These are phyloP conservation scores for Cephus spinipes DNA, from an alignment of 2,888 invertebrate species.

Conservation along the genomic window DNA sequence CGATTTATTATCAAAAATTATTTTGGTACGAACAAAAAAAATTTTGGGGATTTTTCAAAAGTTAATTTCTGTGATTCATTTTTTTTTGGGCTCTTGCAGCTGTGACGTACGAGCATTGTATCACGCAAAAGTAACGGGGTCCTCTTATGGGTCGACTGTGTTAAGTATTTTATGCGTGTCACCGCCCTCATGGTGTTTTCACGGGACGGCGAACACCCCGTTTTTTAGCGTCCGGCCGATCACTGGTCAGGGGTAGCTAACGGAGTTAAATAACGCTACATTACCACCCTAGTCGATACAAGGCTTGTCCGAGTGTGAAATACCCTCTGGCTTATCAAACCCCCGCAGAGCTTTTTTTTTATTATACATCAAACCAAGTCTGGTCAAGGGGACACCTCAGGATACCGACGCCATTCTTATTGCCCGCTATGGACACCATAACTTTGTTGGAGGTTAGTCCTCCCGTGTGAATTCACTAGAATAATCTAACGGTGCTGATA, in stretches of 20 bases:
- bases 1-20: not conserved
- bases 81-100: not conserved
- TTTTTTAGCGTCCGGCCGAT: slow-evolving; percentile 38
- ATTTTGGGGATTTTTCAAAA: not conserved
- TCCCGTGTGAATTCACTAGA: not conserved
- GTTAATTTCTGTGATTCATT: not conserved
- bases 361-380: slow-evolving; percentile 40
- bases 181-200: slow-evolving; percentile 63
- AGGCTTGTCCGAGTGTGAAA: slow-evolving; percentile 65
- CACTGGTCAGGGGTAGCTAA: slow-evolving; percentile 43
- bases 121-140: not conserved
- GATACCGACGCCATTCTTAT: slow-evolving; percentile 11
- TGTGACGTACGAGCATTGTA: not conserved
- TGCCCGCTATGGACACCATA: slow-evolving; percentile 2
- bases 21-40: not conserved
- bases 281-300: slow-evolving; percentile 59
- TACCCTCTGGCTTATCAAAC: slow-evolving; percentile 64
- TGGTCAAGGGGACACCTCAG: slow-evolving; percentile 8
- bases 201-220: slow-evolving; percentile 63
- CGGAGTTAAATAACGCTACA: slow-evolving; percentile 66
- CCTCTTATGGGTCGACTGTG: not conserved
- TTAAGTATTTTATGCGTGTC: slow-evolving; percentile 59
- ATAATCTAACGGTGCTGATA: not conserved
- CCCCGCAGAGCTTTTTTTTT: slow-evolving; percentile 59
- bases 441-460: not conserved